A percentile compares a stretch with the other conserved stretches of the same genome.
Evolutionary conservation across 2,113 vertebrate species (phyloP).

Genomic region (Plecturocebus donacophilus): DNA sequence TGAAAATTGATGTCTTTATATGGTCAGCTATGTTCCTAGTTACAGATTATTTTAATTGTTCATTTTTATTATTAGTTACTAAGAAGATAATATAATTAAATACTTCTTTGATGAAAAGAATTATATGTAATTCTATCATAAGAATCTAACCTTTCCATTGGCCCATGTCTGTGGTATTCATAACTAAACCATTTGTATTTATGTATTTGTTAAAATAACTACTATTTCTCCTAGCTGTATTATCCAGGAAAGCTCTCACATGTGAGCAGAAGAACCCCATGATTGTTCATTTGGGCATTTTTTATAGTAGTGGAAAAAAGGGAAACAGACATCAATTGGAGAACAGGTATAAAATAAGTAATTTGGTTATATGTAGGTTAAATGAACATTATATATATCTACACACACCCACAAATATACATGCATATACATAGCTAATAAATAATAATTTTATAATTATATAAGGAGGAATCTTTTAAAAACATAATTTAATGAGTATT

Average conservation of each 20-base stretch:
- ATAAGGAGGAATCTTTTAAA: not conserved
- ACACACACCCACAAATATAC: not conserved
- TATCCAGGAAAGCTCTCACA: not conserved
- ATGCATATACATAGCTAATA: not conserved
- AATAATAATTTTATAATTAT: not conserved
- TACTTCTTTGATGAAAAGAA: not conserved
- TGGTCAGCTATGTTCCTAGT: not conserved
- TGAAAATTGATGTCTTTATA: not conserved
- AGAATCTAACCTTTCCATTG: not conserved
- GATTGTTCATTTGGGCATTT: not conserved
- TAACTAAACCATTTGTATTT: not conserved
- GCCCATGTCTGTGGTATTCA: not conserved
- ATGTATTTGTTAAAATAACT: not conserved
- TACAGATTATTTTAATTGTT: not conserved
- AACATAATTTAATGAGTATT: not conserved
- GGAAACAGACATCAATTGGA: not conserved
- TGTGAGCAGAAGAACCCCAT: not conserved
- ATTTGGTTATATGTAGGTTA: not conserved
- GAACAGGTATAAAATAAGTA: not conserved
- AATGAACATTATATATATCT: not conserved
- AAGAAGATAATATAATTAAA: not conserved
- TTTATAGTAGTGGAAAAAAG: not conserved
- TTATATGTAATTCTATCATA: not conserved
- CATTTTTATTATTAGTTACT: not conserved
- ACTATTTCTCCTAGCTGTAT: not conserved